Evolutionary conservation across 2,888 invertebrate species (phyloP).

Genomic region (Thysanoteuthis rhombus): DNA sequence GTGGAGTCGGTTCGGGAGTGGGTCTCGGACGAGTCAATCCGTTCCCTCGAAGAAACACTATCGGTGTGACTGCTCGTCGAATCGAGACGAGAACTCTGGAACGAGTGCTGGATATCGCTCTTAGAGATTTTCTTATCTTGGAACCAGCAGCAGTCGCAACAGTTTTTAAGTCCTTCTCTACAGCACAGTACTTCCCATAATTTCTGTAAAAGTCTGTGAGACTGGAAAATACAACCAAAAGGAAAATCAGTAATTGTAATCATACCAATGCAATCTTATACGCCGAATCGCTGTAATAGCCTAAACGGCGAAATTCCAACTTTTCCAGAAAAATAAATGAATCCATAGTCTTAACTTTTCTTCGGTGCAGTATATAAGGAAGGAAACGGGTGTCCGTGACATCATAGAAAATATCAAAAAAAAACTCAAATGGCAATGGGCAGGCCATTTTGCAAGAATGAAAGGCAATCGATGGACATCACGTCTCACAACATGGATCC

Average conservation of each 20-base stretch:
- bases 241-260: slow-evolving; percentile 1
- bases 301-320: too few relatives aligned
- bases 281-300: too few relatives aligned
- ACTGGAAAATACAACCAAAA: slow-evolving; percentile 39
- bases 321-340: too few relatives aligned
- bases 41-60: slow-evolving; percentile 51
- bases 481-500: too few relatives aligned
- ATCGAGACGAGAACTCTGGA: slow-evolving; percentile 55
- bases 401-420: too few relatives aligned
- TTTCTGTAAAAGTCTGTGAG: slow-evolving; percentile 46
- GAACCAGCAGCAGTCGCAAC: slow-evolving; percentile 54
- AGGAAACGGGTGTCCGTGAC: too few relatives aligned
- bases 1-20: slow-evolving; percentile 59
- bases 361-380: too few relatives aligned
- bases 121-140: slow-evolving; percentile 51
- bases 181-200: slow-evolving; percentile 50
- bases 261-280: too few relatives aligned
- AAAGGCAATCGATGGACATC: too few relatives aligned
- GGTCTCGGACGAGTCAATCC: slow-evolving; percentile 59
- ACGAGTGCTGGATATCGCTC: slow-evolving; percentile 61
- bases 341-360: too few relatives aligned
- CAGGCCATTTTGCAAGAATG: too few relatives aligned
- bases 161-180: slow-evolving; percentile 43
- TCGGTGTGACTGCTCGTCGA: slow-evolving; percentile 55
- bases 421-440: too few relatives aligned